Percentiles rank a stretch among this genome's conserved stretches.
Evolutionary conservation across 2,797 vertebrate species (phyloP).

Genomic region (Nannoperca obscura): DNA sequence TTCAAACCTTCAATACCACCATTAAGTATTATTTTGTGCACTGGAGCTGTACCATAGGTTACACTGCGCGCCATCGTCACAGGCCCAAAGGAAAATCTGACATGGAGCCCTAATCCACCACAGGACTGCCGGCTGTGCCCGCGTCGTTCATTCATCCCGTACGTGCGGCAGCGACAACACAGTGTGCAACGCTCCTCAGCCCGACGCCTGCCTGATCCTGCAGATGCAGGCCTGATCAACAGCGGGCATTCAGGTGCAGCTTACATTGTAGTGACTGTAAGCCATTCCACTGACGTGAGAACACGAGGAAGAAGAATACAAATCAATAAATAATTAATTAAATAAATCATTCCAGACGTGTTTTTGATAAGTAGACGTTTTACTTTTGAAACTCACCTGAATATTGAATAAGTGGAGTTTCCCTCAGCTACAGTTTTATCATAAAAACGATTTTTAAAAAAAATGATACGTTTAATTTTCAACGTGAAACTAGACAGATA

Average conservation of each 20-base stretch:
- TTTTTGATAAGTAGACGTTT: background rate
- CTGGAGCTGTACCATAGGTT: constrained; percentile 56
- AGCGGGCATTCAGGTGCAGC: background rate
- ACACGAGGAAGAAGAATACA: background rate
- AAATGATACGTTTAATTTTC: background rate
- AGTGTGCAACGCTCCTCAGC: background rate
- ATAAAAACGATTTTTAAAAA: background rate
- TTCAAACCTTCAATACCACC: constrained; percentile 33
- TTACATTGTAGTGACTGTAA: background rate
- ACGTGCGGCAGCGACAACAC: background rate
- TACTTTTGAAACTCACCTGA: background rate
- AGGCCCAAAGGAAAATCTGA: constrained; percentile 80
- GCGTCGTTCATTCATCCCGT: constrained; percentile 49
- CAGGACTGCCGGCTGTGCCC: constrained; percentile 37
- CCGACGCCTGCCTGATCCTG: background rate
- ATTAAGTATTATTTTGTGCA: constrained; percentile 63
- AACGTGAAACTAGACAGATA: background rate
- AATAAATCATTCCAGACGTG: background rate
- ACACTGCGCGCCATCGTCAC: constrained; percentile 40
- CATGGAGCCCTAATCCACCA: constrained; percentile 70
- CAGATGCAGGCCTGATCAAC: background rate
- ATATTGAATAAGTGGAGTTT: background rate
- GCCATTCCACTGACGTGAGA: background rate
- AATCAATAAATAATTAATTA: too few species aligned
- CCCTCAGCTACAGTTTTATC: background rate